Evolutionary conservation across 1,140 invertebrate species (phyloP).

Genomic region (Coptotermes formosanus): DNA sequence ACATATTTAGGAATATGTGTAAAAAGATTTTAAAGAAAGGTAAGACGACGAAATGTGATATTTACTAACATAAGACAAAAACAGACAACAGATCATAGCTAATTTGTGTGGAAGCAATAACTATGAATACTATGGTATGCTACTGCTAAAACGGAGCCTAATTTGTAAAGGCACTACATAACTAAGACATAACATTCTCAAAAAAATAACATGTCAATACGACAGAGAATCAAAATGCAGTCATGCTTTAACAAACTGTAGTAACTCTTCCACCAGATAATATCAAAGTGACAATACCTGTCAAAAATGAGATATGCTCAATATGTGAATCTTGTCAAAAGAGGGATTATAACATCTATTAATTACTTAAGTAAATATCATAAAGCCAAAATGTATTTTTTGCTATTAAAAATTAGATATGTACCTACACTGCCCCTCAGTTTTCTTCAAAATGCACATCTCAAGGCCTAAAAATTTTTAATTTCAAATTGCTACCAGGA

Average conservation of each 20-base stretch:
- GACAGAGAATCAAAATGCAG: slow-evolving; percentile 7
- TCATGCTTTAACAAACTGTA: not conserved
- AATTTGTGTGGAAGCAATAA: not conserved
- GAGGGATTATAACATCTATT: not conserved
- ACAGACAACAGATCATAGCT: not conserved
- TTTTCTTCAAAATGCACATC: not conserved
- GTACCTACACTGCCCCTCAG: not conserved
- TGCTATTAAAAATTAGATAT: not conserved
- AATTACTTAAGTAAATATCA: not conserved
- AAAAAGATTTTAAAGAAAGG: not conserved
- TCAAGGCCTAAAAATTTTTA: not conserved
- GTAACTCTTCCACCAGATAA: not conserved
- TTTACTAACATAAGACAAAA: no score
- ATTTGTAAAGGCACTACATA: not conserved
- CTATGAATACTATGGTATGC: not conserved
- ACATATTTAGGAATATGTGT: not conserved
- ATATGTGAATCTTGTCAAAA: not conserved
- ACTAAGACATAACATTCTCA: not conserved
- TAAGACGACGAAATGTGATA: not conserved
- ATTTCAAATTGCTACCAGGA: no score
- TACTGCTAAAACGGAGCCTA: not conserved
- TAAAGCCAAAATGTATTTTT: not conserved
- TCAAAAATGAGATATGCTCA: not conserved
- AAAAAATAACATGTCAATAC: not conserved
- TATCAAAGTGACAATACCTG: not conserved